A percentile compares a stretch with the other conserved stretches of the same genome.
Conservation (phyloP, 2,888 invertebrate genomes). For the Idaea biselata region DNA sequence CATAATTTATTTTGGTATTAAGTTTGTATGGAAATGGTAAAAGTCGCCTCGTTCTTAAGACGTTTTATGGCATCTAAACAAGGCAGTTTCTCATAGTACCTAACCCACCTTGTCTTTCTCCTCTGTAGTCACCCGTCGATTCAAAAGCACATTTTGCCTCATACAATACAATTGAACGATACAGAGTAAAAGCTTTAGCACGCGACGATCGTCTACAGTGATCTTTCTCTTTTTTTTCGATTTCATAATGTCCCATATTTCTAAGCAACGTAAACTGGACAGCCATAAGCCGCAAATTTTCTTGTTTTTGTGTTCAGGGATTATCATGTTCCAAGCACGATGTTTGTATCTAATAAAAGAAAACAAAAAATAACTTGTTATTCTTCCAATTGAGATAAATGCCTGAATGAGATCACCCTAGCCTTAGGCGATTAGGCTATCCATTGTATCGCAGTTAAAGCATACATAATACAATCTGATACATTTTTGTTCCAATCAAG, state of each 20-base stretch:
- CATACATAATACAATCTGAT: no score
- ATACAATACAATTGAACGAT: conserved; percentile 51
- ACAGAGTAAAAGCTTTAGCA: conserved; percentile 53
- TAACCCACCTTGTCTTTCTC: conserved; percentile 51
- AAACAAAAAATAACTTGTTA: neutral
- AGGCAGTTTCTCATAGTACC: no score
- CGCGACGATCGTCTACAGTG: conserved; percentile 32
- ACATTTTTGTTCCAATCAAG: no score
- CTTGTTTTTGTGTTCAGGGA: conserved; percentile 53
- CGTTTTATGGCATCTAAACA: no score
- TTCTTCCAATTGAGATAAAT: neutral
- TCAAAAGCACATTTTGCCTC: conserved; percentile 18
- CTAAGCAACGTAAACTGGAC: conserved; percentile 48
- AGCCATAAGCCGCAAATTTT: conserved; percentile 56
- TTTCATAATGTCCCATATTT: conserved; percentile 62
- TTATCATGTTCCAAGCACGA: conserved; percentile 63
- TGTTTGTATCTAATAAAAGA: conserved; percentile 50
- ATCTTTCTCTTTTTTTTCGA: conserved; percentile 43
- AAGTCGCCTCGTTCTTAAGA: no score
- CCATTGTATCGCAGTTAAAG: no score
- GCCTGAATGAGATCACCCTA: neutral
- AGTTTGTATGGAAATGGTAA: no score
- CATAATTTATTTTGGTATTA: no score
- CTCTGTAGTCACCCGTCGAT: conserved; percentile 31
- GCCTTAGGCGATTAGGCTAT: no score